Evolutionary conservation across 1,140 invertebrate genomes (phyloP).

Genomic region (Plectus sambesii): DNA sequence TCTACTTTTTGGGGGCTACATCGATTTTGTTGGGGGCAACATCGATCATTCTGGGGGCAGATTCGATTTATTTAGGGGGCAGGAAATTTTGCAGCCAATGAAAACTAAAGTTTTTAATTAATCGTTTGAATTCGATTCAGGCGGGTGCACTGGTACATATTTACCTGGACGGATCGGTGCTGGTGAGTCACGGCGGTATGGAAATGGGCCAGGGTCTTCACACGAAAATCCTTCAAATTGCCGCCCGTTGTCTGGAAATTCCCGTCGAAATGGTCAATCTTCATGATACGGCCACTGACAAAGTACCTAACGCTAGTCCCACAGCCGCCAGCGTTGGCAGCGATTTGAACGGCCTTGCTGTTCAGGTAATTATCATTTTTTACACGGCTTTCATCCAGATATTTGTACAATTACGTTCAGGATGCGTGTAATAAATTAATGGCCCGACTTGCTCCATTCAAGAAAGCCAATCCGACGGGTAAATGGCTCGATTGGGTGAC

Average conservation of each 20-base stretch:
- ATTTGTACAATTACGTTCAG: constrained; percentile 51
- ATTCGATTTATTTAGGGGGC: too few relatives aligned
- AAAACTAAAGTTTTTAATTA: too few relatives aligned
- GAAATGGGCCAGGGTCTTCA: constrained; percentile 94
- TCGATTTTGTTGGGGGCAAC: too few relatives aligned
- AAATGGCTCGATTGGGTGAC: constrained; percentile 74
- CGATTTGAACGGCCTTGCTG: constrained; percentile 87
- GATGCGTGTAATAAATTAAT: constrained; percentile 68
- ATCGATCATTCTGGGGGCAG: too few relatives aligned
- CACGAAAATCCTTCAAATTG: constrained; percentile 62
- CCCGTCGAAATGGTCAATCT: constrained; percentile 68
- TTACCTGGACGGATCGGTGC: constrained; percentile 78
- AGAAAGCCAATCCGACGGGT: constrained; percentile 62
- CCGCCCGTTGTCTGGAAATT: constrained; percentile 58
- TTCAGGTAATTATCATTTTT: constrained; percentile 47
- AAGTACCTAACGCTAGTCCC: constrained; percentile 81
- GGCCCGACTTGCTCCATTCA: constrained; percentile 64
- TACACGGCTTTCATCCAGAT: too few relatives aligned
- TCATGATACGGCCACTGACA: constrained; percentile 75
- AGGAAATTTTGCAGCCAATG: too few relatives aligned
- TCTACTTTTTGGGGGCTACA: too few relatives aligned
- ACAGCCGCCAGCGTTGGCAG: constrained; percentile 81
- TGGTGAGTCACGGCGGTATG: constrained; percentile 76
- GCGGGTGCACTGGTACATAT: constrained; percentile 72
- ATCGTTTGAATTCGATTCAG: too few relatives aligned